These are phyloP conservation scores for Perca flavescens DNA, from an alignment of 2,113 vertebrate species.

Conservation along the genomic window DNA sequence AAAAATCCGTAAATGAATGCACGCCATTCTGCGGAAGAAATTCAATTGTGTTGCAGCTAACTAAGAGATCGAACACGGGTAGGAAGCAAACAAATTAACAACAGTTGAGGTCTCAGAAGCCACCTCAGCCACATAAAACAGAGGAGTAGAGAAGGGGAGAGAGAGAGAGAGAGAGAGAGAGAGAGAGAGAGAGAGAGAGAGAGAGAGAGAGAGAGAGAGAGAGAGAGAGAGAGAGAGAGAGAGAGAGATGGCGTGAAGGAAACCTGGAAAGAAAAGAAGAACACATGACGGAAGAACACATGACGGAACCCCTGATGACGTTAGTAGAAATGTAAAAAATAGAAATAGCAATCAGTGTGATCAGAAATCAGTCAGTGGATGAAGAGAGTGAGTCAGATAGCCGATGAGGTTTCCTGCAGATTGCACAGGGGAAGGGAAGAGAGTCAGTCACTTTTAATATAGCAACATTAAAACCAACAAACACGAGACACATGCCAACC, in stretches of 20 bases:
- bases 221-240: slow-evolving; percentile 14
- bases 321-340: slow-evolving; percentile 73
- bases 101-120: slow-evolving; percentile 50
- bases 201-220: no score
- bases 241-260: slow-evolving; percentile 45
- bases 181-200: no score
- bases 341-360: slow-evolving; percentile 67
- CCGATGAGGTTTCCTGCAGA: slow-evolving; percentile 77
- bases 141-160: slow-evolving; percentile 37
- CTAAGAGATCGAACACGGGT: slow-evolving; percentile 65
- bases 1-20: slow-evolving; percentile 46
- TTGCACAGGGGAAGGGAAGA: slow-evolving; percentile 83
- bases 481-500: slow-evolving; percentile 63
- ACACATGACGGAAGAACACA: slow-evolving; percentile 55
- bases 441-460: slow-evolving; percentile 73
- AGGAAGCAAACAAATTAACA: slow-evolving; percentile 65
- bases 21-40: slow-evolving; percentile 62
- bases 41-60: slow-evolving; percentile 55
- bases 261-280: slow-evolving; percentile 78
- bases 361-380: slow-evolving; percentile 72
- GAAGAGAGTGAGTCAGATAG: slow-evolving; percentile 73
- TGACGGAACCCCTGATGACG: slow-evolving; percentile 62
- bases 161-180: slow-evolving; percentile 2
- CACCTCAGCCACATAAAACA: slow-evolving; percentile 48
- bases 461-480: slow-evolving; percentile 69